Percentiles rank a stretch among this genome's conserved stretches.
Evolutionary conservation across 92 coral and sea anemone genomes (phyloP).

Genomic region (Palythoa caribaeorum): DNA sequence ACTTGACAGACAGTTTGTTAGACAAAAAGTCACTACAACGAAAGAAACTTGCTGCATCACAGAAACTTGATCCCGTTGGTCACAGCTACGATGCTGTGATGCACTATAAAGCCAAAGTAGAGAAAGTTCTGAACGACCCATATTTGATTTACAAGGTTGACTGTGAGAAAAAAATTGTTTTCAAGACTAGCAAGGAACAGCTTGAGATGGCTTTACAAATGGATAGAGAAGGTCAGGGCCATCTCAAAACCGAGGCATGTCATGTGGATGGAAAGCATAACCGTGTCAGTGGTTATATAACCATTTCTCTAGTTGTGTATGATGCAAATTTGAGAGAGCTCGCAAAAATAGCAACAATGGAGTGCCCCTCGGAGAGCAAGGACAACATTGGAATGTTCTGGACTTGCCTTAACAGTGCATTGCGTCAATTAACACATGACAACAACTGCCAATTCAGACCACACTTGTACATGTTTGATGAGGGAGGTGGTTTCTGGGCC

Average conservation of each 20-base stretch:
- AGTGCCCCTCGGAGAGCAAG: slow-evolving; percentile 70
- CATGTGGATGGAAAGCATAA: slow-evolving; percentile 74
- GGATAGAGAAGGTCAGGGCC: slow-evolving; percentile 68
- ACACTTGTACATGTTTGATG: slow-evolving; percentile 66
- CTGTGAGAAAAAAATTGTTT: slow-evolving; percentile 55
- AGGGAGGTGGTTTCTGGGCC: slow-evolving; percentile 75
- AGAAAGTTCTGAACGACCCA: slow-evolving; percentile 63
- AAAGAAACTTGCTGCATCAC: slow-evolving; percentile 49
- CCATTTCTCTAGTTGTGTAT: slow-evolving; percentile 68
- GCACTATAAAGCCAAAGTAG: slow-evolving; percentile 62
- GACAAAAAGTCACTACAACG: slow-evolving; percentile 41
- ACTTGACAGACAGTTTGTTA: slow-evolving; percentile 69
- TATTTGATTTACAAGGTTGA: slow-evolving; percentile 68
- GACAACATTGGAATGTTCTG: slow-evolving; percentile 63
- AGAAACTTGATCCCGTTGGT: slow-evolving; percentile 68
- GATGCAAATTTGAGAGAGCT: slow-evolving; percentile 63
- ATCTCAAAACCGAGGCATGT: slow-evolving; percentile 59
- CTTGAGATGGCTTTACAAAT: slow-evolving; percentile 61
- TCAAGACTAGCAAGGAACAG: slow-evolving; percentile 74
- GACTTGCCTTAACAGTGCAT: slow-evolving; percentile 59
- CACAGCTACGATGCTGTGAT: slow-evolving; percentile 79
- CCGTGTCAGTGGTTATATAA: slow-evolving; percentile 66
- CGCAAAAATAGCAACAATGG: slow-evolving; percentile 68
- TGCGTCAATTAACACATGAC: slow-evolving; percentile 42
- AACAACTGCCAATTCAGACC: slow-evolving; percentile 56